Conservation (phyloP, 2,888 invertebrate genomes). For the Ecdyonurus torrentis region DNA sequence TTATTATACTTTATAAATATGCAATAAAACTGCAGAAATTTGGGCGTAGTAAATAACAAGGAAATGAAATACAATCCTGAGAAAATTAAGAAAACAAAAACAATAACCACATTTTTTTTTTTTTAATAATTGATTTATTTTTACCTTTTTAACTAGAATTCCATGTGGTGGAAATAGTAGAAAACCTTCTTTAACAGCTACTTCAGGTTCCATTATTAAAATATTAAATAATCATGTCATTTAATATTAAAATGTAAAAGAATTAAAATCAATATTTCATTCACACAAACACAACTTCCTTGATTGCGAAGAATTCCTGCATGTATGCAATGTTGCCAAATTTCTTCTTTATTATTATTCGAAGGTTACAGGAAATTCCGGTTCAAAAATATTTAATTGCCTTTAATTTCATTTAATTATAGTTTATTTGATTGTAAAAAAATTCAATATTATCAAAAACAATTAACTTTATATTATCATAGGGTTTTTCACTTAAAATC, state of each 20-base stretch:
- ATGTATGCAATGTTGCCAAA: neutral
- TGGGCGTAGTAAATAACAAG: no score
- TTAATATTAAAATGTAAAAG: neutral
- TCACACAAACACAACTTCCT: neutral
- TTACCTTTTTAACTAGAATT: constrained; percentile 54
- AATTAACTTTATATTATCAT: no score
- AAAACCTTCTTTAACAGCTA: constrained; percentile 35
- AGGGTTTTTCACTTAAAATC: no score
- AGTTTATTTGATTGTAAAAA: no score
- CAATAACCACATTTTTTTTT: neutral
- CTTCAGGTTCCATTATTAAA: constrained; percentile 17
- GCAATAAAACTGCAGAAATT: no score
- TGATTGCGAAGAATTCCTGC: neutral
- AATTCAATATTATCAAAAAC: no score
- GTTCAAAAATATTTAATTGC: no score
- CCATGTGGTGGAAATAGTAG: constrained; percentile 61
- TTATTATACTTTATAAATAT: no score
- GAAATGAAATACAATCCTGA: neutral
- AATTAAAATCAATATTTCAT: neutral
- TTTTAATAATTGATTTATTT: constrained; percentile 18
- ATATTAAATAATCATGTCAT: neutral
- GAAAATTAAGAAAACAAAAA: constrained; percentile 2
- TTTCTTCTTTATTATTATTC: no score
- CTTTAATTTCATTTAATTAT: no score
- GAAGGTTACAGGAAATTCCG: neutral